phyloP scores from a whole-genome alignment of 53 echinoderm and acorn worm genomes.

The Apostichopus leukothele region DNA sequence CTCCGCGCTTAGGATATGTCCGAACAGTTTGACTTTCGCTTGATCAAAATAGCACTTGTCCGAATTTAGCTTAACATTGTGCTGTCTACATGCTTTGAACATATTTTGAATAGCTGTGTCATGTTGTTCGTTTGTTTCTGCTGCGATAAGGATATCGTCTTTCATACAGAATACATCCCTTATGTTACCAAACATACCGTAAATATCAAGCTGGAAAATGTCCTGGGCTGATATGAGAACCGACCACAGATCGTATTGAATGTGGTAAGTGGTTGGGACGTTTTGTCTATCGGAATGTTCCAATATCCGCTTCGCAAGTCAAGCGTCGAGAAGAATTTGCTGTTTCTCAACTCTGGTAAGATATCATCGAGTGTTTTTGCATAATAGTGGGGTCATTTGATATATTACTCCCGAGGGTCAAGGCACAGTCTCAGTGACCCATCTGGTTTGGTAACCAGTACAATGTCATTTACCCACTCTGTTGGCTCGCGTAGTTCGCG shows the following conservation, averaged over 20 bases:
- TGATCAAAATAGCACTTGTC: slow-evolving; percentile 41
- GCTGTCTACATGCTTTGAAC: slow-evolving; percentile 34
- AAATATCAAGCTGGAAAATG: slow-evolving; percentile 38
- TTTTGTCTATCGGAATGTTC: slow-evolving; percentile 37
- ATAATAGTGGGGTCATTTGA: slow-evolving; percentile 41
- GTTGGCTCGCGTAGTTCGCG: slow-evolving; percentile 9
- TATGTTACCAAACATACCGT: slow-evolving; percentile 42
- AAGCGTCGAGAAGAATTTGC: slow-evolving; percentile 36
- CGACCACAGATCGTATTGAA: slow-evolving; percentile 44
- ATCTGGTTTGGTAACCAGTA: slow-evolving; percentile 24
- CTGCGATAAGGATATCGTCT: slow-evolving; percentile 46
- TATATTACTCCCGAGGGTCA: slow-evolving; percentile 42
- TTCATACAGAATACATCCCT: slow-evolving; percentile 34
- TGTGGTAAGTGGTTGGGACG: slow-evolving; percentile 43
- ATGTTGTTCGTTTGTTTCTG: slow-evolving; percentile 25
- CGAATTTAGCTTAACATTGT: slow-evolving; percentile 44
- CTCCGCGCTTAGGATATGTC: slow-evolving; percentile 40
- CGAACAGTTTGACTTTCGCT: slow-evolving; percentile 31
- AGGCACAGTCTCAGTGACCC: slow-evolving; percentile 42
- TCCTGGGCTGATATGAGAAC: slow-evolving; percentile 44
- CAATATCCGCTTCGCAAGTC: slow-evolving; percentile 47
- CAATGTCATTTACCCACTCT: neutral
- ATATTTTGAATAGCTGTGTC: slow-evolving; percentile 27
- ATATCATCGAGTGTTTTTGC: slow-evolving; percentile 47
- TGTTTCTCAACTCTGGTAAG: slow-evolving; percentile 39